phyloP scores from a whole-genome alignment of 2,113 vertebrate species.

The Tupaia chinensis region DNA sequence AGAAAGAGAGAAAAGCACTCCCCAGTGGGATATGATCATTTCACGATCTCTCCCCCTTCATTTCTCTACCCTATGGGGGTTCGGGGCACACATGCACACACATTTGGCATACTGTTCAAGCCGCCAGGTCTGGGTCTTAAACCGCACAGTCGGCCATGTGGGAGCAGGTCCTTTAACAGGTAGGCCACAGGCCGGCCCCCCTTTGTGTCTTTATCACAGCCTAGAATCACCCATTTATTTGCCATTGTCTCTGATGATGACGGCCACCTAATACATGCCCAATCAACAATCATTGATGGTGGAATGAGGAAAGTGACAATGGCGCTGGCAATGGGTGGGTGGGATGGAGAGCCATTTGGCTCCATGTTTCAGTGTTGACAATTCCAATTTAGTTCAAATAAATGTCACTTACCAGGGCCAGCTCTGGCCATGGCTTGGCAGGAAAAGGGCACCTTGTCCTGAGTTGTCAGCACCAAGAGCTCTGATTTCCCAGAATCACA shows the following conservation, averaged over 20 bases:
- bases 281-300: neutral
- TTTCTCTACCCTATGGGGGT: too few species aligned
- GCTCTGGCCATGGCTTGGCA: neutral
- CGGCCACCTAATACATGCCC: neutral
- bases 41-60: too few species aligned
- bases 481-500: neutral
- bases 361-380: neutral
- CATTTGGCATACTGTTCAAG: too few species aligned
- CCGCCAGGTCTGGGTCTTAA: too few species aligned
- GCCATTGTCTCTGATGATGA: neutral
- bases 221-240: neutral
- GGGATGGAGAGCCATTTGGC: neutral
- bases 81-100: too few species aligned
- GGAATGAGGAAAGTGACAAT: neutral
- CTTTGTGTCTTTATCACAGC: neutral
- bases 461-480: neutral
- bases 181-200: neutral
- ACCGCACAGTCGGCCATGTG: too few species aligned
- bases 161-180: too few species aligned
- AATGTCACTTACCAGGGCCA: neutral
- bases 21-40: too few species aligned
- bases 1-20: too few species aligned
- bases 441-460: neutral
- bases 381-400: constrained; percentile 22
- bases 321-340: neutral